phyloP scores from a whole-genome alignment of 2,888 invertebrate species.

The Tryphoninae sp. region DNA sequence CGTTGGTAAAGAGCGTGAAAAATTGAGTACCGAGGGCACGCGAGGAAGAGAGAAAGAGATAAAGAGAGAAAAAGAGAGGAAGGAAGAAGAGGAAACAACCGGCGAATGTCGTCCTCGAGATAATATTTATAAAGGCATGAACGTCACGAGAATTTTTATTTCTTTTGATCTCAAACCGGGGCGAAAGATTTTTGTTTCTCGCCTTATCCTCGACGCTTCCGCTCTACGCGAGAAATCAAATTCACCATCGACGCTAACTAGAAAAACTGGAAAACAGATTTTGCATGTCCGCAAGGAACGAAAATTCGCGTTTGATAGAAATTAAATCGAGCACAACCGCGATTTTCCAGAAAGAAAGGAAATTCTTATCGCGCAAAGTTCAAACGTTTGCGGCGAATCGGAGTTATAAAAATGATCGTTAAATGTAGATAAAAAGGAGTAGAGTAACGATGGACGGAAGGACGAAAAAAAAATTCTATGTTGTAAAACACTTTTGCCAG shows the following conservation, averaged over 20 bases:
- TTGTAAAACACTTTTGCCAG: not conserved
- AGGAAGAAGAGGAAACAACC: constrained; percentile 31
- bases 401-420: no score
- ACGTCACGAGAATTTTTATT: constrained; percentile 10
- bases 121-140: constrained; percentile 41
- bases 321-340: no score
- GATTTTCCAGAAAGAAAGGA: no score
- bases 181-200: not conserved
- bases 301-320: not conserved
- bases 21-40: constrained; percentile 38
- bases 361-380: no score
- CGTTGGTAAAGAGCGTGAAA: constrained; percentile 33
- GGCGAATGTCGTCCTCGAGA: constrained; percentile 19
- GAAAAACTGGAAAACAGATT: not conserved
- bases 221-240: not conserved
- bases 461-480: no score
- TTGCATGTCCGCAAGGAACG: not conserved
- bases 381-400: no score
- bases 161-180: not conserved
- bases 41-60: constrained; percentile 31
- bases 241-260: not conserved
- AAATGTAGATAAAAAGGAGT: no score
- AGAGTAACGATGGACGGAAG: no score
- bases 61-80: constrained; percentile 37
- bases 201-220: not conserved